Evolutionary conservation across 2,113 vertebrate species (phyloP), one percentile per base, ranked within the genome.

Genomic region (Halcyon malimbica): DNA sequence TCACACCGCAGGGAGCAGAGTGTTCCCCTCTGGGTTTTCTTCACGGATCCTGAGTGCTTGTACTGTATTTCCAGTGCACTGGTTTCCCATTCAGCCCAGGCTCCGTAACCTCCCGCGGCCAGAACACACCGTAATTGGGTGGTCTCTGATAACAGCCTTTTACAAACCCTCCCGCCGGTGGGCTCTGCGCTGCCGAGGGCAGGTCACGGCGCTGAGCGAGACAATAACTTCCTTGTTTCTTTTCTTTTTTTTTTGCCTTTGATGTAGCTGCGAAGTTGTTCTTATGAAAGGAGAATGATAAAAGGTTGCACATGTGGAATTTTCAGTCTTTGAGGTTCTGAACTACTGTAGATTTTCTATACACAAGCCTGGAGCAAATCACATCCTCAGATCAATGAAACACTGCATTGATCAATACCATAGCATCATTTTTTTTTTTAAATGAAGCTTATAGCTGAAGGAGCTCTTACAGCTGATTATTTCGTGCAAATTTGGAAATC

Each of bases 1-100:
- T 1, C 56, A 2, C 8, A 1, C 39, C 11, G 37, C 37, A 0
- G 57, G 50, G 70, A 59, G 69, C 13, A 1, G 37, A 44, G 0
- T 14, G 3, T 51, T 39, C 56, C 21, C 54, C 46, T 6, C 1
- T 1, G 0, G 2, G 19, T 3, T 0, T 5, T 4, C 14, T 1
- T 17, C 15, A 19, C 41, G 41, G 74, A 0, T 23, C 37, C 26
- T 26, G n/a, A 31, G 35, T 28, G 46, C 80, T 37, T 24, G 1
- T 20, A 6, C 44, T 70, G 77, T 5, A 2, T 19, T 69, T 28
- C 2, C 62, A 20, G 41, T 4, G 5, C 76, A 65, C 20, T 4
- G 3, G 51, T 25, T 67, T 21, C 65, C 50, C 26, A 7, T 35
- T 17, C 63, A 44, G 76, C 65, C 65, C 0, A 0, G 39, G 65